Evolutionary conservation across 2,113 vertebrate genomes (phyloP).

Genomic region (Nymphicus hollandicus): DNA sequence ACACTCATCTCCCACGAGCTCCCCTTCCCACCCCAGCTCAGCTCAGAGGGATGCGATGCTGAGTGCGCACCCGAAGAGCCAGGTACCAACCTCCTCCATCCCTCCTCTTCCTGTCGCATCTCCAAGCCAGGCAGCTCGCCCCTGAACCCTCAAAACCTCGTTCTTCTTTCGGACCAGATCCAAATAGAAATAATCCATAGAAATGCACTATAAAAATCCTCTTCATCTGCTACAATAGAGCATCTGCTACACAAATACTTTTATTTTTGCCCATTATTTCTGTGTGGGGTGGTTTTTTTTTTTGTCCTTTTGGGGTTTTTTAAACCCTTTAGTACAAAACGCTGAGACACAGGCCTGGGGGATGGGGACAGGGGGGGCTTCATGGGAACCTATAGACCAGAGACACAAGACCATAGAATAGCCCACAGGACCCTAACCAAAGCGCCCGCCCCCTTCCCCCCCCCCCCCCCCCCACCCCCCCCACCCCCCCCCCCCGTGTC

Average conservation of each 20-base stretch:
- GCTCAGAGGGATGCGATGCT: not conserved
- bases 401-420: constrained; percentile 7
- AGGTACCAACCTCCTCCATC: not conserved
- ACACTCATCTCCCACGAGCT: fast-evolving
- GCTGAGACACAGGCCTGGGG: not conserved
- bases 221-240: constrained; percentile 65
- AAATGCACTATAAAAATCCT: constrained; percentile 73
- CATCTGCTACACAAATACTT: constrained; percentile 69
- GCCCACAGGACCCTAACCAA: not conserved
- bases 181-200: constrained; percentile 72
- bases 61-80: fast-evolving
- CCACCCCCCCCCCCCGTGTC: no score
- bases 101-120: not conserved
- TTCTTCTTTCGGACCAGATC: not conserved
- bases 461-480: no score
- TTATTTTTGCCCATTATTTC: constrained; percentile 46
- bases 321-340: constrained; percentile 43
- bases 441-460: not conserved
- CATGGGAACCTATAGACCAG: not conserved
- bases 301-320: not conserved
- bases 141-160: not conserved
- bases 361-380: constrained; percentile 4
- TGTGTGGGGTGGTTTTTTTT: not conserved
- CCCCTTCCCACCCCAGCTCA: not conserved
- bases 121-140: not conserved